Conservation (phyloP, 2,888 invertebrate species). For the Aphidoletes aphidimyza region DNA sequence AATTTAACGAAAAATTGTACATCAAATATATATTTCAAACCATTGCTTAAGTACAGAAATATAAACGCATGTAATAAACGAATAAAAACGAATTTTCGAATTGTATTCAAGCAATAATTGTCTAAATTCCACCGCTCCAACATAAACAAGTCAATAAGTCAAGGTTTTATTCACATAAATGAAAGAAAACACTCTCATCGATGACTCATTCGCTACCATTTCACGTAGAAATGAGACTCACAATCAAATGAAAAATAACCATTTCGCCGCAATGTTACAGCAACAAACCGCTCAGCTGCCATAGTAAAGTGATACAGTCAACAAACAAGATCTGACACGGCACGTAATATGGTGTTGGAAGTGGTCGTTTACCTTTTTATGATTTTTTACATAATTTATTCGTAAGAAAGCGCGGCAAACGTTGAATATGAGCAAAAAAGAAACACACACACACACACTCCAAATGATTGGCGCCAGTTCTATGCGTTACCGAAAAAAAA, state of each 20-base stretch:
- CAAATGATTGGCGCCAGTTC: neutral
- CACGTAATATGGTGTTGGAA: neutral
- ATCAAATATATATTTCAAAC: too few species aligned
- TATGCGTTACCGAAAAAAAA: too few species aligned
- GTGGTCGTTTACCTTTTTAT: constrained; percentile 39
- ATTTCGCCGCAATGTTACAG: neutral
- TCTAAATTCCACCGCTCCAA: neutral
- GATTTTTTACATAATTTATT: constrained; percentile 37
- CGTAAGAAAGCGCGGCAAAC: neutral
- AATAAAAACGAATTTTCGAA: neutral
- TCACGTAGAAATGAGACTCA: neutral
- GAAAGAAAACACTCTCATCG: neutral
- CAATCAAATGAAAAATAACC: neutral
- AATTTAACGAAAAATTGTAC: too few species aligned
- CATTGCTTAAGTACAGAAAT: too few species aligned
- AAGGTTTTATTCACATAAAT: constrained; percentile 5
- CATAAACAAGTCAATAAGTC: constrained; percentile 17
- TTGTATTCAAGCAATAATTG: neutral
- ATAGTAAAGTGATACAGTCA: neutral
- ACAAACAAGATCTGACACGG: neutral
- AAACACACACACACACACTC: neutral
- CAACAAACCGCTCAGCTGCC: neutral
- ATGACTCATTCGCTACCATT: neutral
- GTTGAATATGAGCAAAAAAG: neutral
- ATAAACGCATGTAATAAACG: too few species aligned